Evolutionary conservation across 2,888 invertebrate species (phyloP), one percentile per base, ranked within the genome.

Genomic region (Suillia variegata): DNA sequence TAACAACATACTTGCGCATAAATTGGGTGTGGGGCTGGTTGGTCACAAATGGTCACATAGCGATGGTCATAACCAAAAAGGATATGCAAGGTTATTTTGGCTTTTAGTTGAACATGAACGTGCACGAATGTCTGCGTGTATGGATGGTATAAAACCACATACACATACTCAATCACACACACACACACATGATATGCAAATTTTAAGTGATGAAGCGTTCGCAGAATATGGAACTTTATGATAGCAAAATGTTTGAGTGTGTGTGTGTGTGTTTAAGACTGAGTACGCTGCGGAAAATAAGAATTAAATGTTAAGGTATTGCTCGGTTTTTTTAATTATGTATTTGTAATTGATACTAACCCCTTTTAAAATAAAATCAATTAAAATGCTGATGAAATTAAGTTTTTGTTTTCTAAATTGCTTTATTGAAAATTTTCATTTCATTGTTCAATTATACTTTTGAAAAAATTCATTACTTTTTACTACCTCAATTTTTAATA

Each of bases 191-290:
- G 15, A 17, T n/a, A 17, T 56, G 56, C 50, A 56, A 56, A 56
- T 50, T 56, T 56, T 38, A 56, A 38, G 50, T 49, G 33, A 48
- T 55, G 55, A 56, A 34, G 20, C 38, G 4, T 56, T 22, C 17
- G 15, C 18, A 22, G 49, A 24, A 33, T 50, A 50, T 56, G 49
- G 20, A 47, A 48, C 48, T 55, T 55, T 55, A 55, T 55, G 55
- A 47, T 48, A 54, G 33, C 22, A 48, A 17, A 3, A 12, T 45
- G 18, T 45, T 4, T 5, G n/a, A 4, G 8, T n/a, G 38, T 8
- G 38, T n/a, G 38, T 13, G 38, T n/a, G 13, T 4, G n/a, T 38
- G 38, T 38, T n/a, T n/a, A n/a, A n/a, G n/a, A n/a, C n/a, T n/a
- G n/a, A n/a, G 38, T 38, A 4, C 12, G 12, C 38, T 6, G 12